Base-by-base conservation (phyloP, 2,888 invertebrate species). In the Ormyrus pomaceus region DNA sequence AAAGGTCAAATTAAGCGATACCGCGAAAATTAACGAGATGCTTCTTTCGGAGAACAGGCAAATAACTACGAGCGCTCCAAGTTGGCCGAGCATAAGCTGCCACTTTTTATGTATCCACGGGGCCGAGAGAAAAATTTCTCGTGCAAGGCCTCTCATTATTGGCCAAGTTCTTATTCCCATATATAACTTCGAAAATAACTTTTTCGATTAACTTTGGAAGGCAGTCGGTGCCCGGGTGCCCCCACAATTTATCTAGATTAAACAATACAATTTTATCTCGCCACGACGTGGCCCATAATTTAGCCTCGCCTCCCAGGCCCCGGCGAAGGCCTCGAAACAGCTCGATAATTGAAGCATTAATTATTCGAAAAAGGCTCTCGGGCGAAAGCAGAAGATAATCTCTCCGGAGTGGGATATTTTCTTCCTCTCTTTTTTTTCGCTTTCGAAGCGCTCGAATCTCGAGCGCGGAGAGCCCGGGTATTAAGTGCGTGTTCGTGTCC, bases 311-410 rank as follows among this genome's bases (percentile, higher is more conserved):
- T n/a, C 66, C 70, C 13, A 66, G 34, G 34, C 34, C 34, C 13
- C 7, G 48, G 9, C 8, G 34, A 13, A 34, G 11, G 19, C 11
- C 11, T 7, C 51, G 34, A 58, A 64, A 65, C 69, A 13, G 11
- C 10, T 48, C 55, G 62, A 71, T 81, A 81, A 81, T 81, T 66
- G 77, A 81, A 71, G 77, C 77, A 77, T 77, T 79, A 81, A 78
- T 81, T 81, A 81, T 81, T 76, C 81, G 51, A 76, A 79, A 76
- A 76, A 75, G 66, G 56, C 53, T 19, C 45, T 45, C 7, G 13
- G 65, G 45, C 61, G 11, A 62, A 6, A 53, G 59, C 59, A n/a
- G 7, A 45, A 53, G 80, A 77, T 77, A 80, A 80, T 80, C 68
- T 77, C 34, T 34, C 34, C 56, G 34, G 34, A 46, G 34, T 34